These are phyloP conservation scores for Megaceryle maxima DNA, from an alignment of 2,113 vertebrate species.

Conservation along the genomic window DNA sequence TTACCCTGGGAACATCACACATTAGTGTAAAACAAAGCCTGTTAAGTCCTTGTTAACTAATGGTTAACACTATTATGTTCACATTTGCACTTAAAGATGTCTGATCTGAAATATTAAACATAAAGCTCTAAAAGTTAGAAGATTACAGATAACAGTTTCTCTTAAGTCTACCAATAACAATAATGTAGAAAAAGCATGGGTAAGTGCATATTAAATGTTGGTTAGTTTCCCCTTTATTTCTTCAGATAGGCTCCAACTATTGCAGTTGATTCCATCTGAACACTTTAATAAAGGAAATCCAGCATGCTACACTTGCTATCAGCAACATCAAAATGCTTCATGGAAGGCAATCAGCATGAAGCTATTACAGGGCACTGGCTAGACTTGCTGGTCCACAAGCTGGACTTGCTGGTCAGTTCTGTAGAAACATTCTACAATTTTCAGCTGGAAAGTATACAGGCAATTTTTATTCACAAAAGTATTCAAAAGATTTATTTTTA, in stretches of 20 bases:
- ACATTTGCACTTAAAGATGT: neutral
- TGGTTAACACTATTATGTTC: neutral
- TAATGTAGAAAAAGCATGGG: neutral
- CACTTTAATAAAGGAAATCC: neutral
- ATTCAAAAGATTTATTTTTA: neutral
- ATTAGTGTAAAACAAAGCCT: neutral
- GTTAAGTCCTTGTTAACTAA: neutral
- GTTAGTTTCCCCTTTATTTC: neutral
- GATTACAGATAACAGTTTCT: neutral
- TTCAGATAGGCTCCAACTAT: neutral
- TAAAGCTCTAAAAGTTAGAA: neutral
- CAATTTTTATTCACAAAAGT: neutral
- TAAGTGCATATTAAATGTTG: neutral
- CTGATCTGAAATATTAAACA: neutral
- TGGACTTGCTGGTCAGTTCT: neutral
- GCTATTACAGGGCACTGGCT: neutral
- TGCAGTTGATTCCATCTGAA: neutral
- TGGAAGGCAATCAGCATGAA: neutral
- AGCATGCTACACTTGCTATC: neutral
- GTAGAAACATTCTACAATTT: neutral
- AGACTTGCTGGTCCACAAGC: no score
- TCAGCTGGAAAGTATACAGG: neutral
- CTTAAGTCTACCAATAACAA: neutral
- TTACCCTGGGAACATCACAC: neutral
- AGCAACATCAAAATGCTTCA: neutral